Percentiles rank a stretch among this genome's conserved stretches.
Evolutionary conservation across 2,797 vertebrate species (phyloP).

Genomic region (Meda fulgida): DNA sequence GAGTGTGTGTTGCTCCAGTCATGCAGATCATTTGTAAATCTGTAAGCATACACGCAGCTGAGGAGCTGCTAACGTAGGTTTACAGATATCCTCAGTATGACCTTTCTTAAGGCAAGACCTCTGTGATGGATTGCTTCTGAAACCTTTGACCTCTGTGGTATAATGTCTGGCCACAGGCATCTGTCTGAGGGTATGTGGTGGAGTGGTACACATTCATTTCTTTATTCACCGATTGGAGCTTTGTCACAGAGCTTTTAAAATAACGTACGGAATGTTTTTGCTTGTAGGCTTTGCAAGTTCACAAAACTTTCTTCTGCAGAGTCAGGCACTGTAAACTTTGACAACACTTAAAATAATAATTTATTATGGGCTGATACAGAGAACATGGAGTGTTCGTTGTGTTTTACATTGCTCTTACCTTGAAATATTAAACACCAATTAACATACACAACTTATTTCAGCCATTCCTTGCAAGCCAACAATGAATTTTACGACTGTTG

Average conservation of each 20-base stretch:
- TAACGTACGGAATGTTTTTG: background rate
- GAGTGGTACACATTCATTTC: background rate
- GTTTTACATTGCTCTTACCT: constrained; percentile 16
- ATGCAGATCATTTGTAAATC: constrained; percentile 27
- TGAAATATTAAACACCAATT: constrained; percentile 48
- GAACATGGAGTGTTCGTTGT: background rate
- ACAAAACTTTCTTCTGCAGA: constrained; percentile 20
- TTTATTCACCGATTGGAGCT: constrained; percentile 20
- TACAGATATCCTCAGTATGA: constrained; percentile 20
- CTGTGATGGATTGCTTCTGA: constrained; percentile 37
- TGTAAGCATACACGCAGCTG: background rate
- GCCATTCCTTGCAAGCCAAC: background rate
- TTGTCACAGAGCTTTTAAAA: constrained; percentile 20
- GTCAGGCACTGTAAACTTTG: constrained; percentile 22
- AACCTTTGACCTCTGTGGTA: constrained; percentile 43
- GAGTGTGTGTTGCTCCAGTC: constrained; percentile 15
- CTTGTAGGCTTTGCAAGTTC: constrained; percentile 1
- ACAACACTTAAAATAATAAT: constrained; percentile 1
- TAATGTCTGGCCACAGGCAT: constrained; percentile 35
- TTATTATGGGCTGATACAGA: background rate
- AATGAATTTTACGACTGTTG: constrained; percentile 12
- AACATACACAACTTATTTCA: constrained; percentile 16
- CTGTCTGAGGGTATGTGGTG: constrained; percentile 31
- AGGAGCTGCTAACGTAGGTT: constrained; percentile 13
- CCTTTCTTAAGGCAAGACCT: constrained; percentile 33